Base-by-base conservation (phyloP, 2,113 vertebrate genomes). In the Poeciliopsis turrubarensis region DNA sequence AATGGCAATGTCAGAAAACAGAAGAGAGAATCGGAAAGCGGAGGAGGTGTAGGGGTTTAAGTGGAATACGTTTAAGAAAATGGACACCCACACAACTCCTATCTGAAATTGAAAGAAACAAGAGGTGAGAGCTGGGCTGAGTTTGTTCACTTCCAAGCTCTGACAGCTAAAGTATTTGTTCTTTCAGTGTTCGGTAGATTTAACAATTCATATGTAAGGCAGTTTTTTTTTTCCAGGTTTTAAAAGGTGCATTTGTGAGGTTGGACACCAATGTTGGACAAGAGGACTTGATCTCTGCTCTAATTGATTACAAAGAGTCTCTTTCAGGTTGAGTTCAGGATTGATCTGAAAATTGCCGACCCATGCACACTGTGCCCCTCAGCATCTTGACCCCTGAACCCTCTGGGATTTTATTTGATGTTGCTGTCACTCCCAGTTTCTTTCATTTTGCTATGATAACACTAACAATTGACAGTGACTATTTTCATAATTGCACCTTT, bases 11-110 rank as follows among this genome's bases (percentile, higher is more conserved):
- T 15, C 39, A 41, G 12, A 5, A 41, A 4, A 66, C 65, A 54
- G 73, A 74, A 64, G 41, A 62, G 19, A 68, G 29, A 57, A 61
- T 62, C 44, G 44, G 25, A 57, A 57, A 57, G 51, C 22, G 9
- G 51, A 47, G 37, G 31, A 65, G 11, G 32, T 22, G 66, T 74
- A 83, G 60, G 57, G 63, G 61, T 61, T 62, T 75, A 14, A 72
- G 12, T 12, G 54, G 30, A 44, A 60, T 32, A 63, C 8, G 60
- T 47, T 32, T 61, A 39, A 12, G 22, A 44, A 17, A 5, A 66
- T 76, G 29, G 70, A 65, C 39, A 70, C 27, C 17, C 10, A 68
- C 41, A 29, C 39, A 70, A 25, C 11, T 8, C 66, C 41, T 26
- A 71, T 70, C 15, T 65, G 68, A 80, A 80, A 60, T 27, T 62